These are phyloP conservation scores for Metridium senile DNA, from an alignment of 92 coral and sea anemone genomes.

Conservation along the genomic window DNA sequence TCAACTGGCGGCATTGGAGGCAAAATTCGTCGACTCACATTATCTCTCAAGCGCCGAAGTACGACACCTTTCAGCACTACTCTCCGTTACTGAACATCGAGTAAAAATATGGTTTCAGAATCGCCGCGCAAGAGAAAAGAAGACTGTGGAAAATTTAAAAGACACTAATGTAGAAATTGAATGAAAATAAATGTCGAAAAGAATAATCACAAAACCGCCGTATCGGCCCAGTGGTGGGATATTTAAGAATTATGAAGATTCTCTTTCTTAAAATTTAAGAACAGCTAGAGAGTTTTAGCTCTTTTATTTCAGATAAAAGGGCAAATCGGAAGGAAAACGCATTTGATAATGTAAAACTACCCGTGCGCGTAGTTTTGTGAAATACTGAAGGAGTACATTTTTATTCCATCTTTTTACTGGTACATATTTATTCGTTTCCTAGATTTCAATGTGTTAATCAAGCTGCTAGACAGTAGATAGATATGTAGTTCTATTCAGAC, in stretches of 20 bases:
- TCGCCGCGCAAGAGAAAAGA: slow-evolving; percentile 93
- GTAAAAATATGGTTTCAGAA: slow-evolving; percentile 98
- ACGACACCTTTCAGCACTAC: slow-evolving; percentile 69
- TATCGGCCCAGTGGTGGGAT: no score
- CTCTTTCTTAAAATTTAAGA: no score
- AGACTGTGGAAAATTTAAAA: slow-evolving; percentile 36
- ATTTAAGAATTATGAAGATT: no score
- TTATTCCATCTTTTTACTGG: background rate
- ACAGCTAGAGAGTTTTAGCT: no score
- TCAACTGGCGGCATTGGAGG: slow-evolving; percentile 87
- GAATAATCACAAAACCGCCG: background rate
- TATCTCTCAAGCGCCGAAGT: slow-evolving; percentile 92
- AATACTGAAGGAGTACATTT: background rate
- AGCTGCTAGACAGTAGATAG: background rate
- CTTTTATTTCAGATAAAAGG: no score
- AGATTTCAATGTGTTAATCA: no score
- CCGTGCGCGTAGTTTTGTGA: background rate
- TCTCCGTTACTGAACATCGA: slow-evolving; percentile 85
- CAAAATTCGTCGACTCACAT: slow-evolving; percentile 82
- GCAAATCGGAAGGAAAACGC: no score
- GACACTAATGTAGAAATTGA: slow-evolving; percentile 17
- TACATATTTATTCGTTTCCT: no score
- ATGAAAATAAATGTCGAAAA: slow-evolving; percentile 12
- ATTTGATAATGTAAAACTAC: no score
- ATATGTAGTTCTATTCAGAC: background rate